Conservation (phyloP, 2,113 vertebrate species). For the Corydoras maculifer region DNA sequence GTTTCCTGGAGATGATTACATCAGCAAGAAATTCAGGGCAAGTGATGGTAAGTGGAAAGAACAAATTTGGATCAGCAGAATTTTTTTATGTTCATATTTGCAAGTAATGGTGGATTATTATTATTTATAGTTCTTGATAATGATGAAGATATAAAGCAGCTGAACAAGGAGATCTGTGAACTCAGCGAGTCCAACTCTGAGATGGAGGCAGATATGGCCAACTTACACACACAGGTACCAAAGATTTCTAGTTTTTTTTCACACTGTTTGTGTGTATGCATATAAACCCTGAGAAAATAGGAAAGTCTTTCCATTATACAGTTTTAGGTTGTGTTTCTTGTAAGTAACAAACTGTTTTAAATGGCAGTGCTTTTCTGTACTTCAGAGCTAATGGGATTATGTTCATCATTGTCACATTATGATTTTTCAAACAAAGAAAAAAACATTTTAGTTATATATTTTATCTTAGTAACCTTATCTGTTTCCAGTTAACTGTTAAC, state of each 20-base stretch:
- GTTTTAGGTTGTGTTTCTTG: too few species aligned
- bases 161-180: slow-evolving; percentile 94
- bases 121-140: slow-evolving; percentile 82
- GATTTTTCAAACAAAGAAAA: too few species aligned
- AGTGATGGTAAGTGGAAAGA: slow-evolving; percentile 82
- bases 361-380: too few species aligned
- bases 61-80: not conserved
- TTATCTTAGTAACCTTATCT: too few species aligned
- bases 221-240: slow-evolving; percentile 90
- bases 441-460: too few species aligned
- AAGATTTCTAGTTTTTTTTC: not conserved
- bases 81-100: slow-evolving; percentile 5
- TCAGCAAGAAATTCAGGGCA: slow-evolving; percentile 93
- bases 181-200: slow-evolving; percentile 91
- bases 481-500: too few species aligned
- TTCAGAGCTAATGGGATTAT: too few species aligned
- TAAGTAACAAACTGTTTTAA: too few species aligned
- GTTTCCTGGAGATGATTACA: slow-evolving; percentile 91
- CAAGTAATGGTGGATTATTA: slow-evolving; percentile 7
- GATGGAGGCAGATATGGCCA: slow-evolving; percentile 93
- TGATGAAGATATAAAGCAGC: slow-evolving; percentile 94
- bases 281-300: too few species aligned
- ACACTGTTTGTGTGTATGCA: not conserved
- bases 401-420: too few species aligned
- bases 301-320: too few species aligned